Conservation (phyloP, 1,140 invertebrate species). For the Macrocentrus cingulum region DNA sequence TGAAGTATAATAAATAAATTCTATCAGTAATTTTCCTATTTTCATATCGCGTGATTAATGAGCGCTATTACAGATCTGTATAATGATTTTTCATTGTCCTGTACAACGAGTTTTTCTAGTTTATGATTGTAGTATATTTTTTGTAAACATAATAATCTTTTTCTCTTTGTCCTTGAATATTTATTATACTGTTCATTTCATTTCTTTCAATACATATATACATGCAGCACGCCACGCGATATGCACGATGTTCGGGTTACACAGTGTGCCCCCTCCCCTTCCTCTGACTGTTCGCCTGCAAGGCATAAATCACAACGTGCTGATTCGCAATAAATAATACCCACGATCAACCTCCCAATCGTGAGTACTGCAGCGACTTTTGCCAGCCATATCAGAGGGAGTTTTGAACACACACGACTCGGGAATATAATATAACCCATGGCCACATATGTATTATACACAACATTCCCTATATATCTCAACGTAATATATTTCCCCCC, state of each 20-base stretch:
- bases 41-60: too few species aligned
- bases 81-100: not conserved
- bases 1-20: too few species aligned
- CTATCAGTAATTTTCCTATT: too few species aligned
- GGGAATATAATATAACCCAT: slow-evolving; percentile 1
- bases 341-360: slow-evolving; percentile 36
- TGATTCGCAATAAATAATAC: slow-evolving; percentile 47
- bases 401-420: too few species aligned
- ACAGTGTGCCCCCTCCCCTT: not conserved
- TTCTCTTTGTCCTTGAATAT: not conserved
- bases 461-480: slow-evolving; percentile 2
- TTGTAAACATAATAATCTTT: slow-evolving; percentile 22
- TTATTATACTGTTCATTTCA: not conserved
- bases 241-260: not conserved
- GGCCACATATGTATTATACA: too few species aligned
- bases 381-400: slow-evolving; percentile 6
- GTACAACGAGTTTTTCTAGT: slow-evolving; percentile 1
- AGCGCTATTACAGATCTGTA: not conserved
- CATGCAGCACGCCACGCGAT: not conserved
- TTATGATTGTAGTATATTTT: not conserved
- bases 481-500: not conserved
- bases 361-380: slow-evolving; percentile 28
- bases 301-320: slow-evolving; percentile 42
- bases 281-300: too few species aligned
- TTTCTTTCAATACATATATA: not conserved